Evolutionary conservation across 1,140 invertebrate species (phyloP), one percentile per base, ranked within the genome.

Genomic region (Lepidurus packardi): DNA sequence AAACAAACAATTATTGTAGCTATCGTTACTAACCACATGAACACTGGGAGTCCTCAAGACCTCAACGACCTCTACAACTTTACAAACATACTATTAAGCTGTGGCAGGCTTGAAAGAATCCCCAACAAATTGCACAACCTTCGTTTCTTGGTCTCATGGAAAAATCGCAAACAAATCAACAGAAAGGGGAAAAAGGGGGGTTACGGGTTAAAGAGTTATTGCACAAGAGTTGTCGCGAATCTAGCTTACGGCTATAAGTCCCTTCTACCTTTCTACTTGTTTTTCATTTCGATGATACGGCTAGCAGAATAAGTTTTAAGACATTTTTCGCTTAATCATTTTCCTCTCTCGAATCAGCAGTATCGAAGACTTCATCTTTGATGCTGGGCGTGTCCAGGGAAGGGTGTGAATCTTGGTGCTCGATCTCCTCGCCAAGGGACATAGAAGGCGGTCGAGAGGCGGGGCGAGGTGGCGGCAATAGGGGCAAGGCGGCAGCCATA

Each of bases 101-200:
- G 53, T 65, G 53, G 53, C 53, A 65, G 53, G 53, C 53, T 65
- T 65, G 53, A n/a, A 65, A 65, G 53, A 65, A 16, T 65, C 53
- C 53, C 16, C 53, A 11, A 9, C 53, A 65, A 65, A 65, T 7
- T 65, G 53, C 53, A 65, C 53, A 65, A 65, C 53, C 53, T 65
- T 65, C 53, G 53, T 65, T 65, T 65, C 53, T 65, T 65, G 53
- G 53, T 65, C 53, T 9, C 53, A 7, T 65, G 53, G 53, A 65
- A 65, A 65, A 65, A 65, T 65, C 13, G 53, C 53, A 16, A 65
- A 65, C n/a, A 11, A 16, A 11, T 65, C 16, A 65, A 65, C 13
- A 21, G 9, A 21, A 65, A 65, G 16, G 53, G 53, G 7, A 9
- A 13, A 21, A 65, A 7, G 53, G 16, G 53, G 53, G 53, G 0